A percentile compares a stretch with the other conserved stretches of the same genome.
Evolutionary conservation across 2,888 invertebrate genomes (phyloP).

Genomic region (Lissocephala sabroskyi): DNA sequence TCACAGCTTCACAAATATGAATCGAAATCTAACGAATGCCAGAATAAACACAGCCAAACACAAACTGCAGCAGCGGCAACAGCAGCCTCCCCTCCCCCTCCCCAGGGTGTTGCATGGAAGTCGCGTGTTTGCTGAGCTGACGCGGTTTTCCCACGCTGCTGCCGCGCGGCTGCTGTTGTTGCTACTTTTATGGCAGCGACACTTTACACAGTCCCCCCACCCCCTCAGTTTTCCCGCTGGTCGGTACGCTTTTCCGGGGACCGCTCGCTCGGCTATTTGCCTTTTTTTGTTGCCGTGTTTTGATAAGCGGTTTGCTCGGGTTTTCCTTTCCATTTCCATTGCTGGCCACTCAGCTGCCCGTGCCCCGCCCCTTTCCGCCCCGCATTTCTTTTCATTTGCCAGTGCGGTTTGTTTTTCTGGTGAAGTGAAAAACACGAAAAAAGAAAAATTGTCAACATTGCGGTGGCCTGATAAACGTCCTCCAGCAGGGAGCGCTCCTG

Average conservation of each 20-base stretch:
- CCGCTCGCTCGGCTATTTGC: too few relatives aligned
- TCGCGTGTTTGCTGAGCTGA: constrained; percentile 29
- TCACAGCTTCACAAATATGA: constrained; percentile 52
- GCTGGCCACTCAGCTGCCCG: too few relatives aligned
- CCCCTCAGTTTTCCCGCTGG: too few relatives aligned
- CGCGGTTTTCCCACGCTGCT: constrained; percentile 46
- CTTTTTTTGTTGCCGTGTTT: too few relatives aligned
- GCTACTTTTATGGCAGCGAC: constrained; percentile 21
- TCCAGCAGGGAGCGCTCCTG: neutral
- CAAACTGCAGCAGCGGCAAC: constrained; percentile 25
- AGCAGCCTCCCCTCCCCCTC: neutral
- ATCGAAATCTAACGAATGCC: constrained; percentile 42
- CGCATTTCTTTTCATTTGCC: too few relatives aligned
- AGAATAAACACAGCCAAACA: constrained; percentile 25
- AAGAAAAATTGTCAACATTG: too few relatives aligned
- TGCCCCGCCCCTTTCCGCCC: too few relatives aligned
- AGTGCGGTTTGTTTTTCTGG: too few relatives aligned
- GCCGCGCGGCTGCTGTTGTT: constrained; percentile 32
- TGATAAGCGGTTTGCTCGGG: too few relatives aligned
- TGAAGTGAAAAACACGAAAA: constrained; percentile 37
- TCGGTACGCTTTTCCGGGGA: too few relatives aligned
- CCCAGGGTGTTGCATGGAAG: constrained; percentile 30
- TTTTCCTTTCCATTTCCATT: neutral
- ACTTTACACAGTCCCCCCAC: neutral
- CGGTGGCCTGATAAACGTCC: too few relatives aligned